These are phyloP conservation scores for Okapia johnstoni DNA, from an alignment of 2,113 vertebrate species.

Conservation along the genomic window DNA sequence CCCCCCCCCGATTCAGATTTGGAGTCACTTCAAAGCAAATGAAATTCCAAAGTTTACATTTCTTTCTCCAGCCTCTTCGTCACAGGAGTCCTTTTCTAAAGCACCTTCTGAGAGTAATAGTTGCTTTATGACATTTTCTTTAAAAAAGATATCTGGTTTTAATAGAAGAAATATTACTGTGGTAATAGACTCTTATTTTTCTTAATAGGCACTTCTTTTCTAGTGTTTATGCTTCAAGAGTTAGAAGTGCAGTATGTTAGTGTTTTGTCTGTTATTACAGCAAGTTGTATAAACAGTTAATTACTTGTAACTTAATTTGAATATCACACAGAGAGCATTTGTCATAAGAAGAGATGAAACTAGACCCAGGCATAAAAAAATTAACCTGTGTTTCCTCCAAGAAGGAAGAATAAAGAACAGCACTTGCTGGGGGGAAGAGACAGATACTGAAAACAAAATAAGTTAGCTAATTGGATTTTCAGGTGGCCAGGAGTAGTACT, in stretches of 20 bases:
- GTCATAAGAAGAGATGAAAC: neutral
- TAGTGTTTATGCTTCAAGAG: conserved; percentile 46
- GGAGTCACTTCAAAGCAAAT: neutral
- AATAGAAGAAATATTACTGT: conserved; percentile 63
- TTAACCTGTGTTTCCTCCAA: conserved; percentile 56
- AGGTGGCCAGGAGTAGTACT: conserved; percentile 36
- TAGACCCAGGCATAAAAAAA: conserved; percentile 62
- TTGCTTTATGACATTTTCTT: neutral
- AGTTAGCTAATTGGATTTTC: conserved; percentile 71
- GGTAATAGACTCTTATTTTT: conserved; percentile 54
- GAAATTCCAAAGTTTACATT: neutral
- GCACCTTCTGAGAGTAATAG: neutral
- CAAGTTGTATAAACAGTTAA: conserved; percentile 62
- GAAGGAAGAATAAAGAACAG: conserved; percentile 61
- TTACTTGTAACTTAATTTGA: conserved; percentile 58
- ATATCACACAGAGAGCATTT: conserved; percentile 64
- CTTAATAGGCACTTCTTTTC: conserved; percentile 61
- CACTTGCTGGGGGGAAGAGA: conserved; percentile 55
- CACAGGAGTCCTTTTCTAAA: conserved; percentile 15
- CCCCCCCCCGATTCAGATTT: neutral
- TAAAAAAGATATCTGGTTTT: neutral
- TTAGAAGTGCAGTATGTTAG: conserved; percentile 41
- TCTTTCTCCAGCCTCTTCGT: neutral
- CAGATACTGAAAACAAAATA: conserved; percentile 65
- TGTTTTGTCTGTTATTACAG: conserved; percentile 56